These are phyloP conservation scores for Nesogale talazaci DNA, from an alignment of 2,113 vertebrate genomes.

Conservation along the genomic window DNA sequence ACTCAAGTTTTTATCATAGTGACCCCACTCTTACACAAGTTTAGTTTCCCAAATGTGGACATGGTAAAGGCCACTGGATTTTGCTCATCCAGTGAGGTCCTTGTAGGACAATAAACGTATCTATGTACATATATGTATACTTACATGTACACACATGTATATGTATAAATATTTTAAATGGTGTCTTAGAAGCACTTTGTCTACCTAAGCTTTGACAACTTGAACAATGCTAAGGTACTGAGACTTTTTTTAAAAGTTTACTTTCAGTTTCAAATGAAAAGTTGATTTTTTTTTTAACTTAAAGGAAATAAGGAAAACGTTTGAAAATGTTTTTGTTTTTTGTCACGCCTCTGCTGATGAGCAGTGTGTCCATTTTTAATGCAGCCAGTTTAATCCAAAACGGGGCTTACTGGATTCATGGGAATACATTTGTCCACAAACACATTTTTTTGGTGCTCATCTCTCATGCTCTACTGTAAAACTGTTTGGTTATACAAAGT, in stretches of 20 bases:
- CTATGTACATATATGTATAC: conserved; percentile 54
- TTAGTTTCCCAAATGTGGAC: conserved; percentile 85
- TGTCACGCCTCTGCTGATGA: conserved; percentile 83
- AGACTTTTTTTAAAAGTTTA: conserved; percentile 85
- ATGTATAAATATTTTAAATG: conserved; percentile 86
- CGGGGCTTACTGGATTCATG: conserved; percentile 87
- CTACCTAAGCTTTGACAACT: conserved; percentile 88
- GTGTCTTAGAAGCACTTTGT: conserved; percentile 93
- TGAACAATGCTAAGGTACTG: conserved; percentile 87
- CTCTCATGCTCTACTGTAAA: conserved; percentile 87
- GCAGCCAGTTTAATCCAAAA: conserved; percentile 81
- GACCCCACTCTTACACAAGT: conserved; percentile 79
- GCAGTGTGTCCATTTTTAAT: conserved; percentile 84
- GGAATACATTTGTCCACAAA: conserved; percentile 83
- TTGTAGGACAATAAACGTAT: conserved; percentile 83
- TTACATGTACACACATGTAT: conserved; percentile 68
- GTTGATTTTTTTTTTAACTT: conserved; percentile 81
- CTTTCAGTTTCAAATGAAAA: conserved; percentile 86
- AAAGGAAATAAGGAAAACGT: conserved; percentile 80
- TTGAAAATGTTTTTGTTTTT: conserved; percentile 85
- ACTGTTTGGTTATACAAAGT: conserved; percentile 82
- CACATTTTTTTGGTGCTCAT: conserved; percentile 92
- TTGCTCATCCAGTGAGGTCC: conserved; percentile 84
- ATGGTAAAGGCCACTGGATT: conserved; percentile 85
- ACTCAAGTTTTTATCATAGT: conserved; percentile 82